These are phyloP conservation scores for Trididemnum nubilum DNA, from an alignment of 23 tunicate genomes.

Conservation along the genomic window DNA sequence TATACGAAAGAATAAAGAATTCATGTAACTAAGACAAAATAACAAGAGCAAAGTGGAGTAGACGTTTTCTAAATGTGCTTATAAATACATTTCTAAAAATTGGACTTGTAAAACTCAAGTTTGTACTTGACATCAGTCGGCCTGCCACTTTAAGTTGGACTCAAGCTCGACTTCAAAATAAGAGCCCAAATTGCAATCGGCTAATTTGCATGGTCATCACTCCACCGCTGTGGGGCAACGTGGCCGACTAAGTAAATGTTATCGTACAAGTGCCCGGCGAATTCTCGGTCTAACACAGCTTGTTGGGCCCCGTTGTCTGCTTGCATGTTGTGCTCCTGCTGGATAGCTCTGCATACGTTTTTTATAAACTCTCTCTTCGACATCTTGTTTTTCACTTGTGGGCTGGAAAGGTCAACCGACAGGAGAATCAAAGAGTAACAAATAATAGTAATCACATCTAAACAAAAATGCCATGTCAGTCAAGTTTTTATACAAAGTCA, in stretches of 20 bases:
- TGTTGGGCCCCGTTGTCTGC: neutral
- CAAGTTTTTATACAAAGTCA: neutral
- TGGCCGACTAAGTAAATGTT: conserved; percentile 96
- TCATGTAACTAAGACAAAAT: too few species aligned
- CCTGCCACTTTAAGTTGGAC: too few species aligned
- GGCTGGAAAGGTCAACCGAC: conserved; percentile 91
- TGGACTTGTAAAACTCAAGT: too few species aligned
- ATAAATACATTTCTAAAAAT: too few species aligned
- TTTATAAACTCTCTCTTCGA: conserved; percentile 94
- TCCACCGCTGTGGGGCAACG: conserved; percentile 98
- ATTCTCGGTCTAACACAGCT: conserved; percentile 55
- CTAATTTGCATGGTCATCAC: conserved; percentile 15
- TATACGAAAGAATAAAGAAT: too few species aligned
- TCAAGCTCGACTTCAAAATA: too few species aligned
- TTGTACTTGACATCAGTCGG: too few species aligned
- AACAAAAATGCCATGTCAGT: too few species aligned
- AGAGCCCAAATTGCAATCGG: too few species aligned
- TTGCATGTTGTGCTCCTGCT: neutral
- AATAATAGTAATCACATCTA: conserved; percentile 77
- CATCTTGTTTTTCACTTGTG: conserved; percentile 99
- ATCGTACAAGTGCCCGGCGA: conserved; percentile 97
- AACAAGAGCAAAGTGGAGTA: too few species aligned
- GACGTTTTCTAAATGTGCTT: too few species aligned
- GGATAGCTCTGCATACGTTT: conserved; percentile 79
- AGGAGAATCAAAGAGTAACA: conserved; percentile 93